These are phyloP conservation scores for Eumeta japonica DNA, from an alignment of 1,140 invertebrate species.

Conservation along the genomic window DNA sequence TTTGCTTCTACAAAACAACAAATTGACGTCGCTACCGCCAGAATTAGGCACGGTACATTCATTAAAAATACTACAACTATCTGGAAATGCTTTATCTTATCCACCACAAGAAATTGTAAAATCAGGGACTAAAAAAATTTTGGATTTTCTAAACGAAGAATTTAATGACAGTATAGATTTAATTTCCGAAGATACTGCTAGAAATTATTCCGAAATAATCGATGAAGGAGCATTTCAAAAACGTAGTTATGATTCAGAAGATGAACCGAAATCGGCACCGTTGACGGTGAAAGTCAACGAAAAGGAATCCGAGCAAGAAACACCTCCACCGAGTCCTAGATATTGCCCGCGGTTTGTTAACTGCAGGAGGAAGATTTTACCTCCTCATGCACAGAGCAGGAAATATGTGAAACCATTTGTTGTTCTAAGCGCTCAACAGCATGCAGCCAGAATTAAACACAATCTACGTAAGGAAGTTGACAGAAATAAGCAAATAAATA, in stretches of 20 bases:
- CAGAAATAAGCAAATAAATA: constrained; percentile 40
- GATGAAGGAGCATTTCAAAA: too few relatives aligned
- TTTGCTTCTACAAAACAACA: constrained; percentile 60
- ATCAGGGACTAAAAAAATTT: constrained; percentile 39
- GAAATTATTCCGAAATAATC: constrained; percentile 6
- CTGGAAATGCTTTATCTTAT: constrained; percentile 54
- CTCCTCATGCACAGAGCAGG: constrained; percentile 31
- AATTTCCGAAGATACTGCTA: constrained; percentile 20
- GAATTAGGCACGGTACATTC: constrained; percentile 55
- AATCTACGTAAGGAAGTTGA: constrained; percentile 33
- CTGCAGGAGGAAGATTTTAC: constrained; percentile 26
- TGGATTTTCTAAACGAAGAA: constrained; percentile 51
- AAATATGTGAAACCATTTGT: constrained; percentile 34
- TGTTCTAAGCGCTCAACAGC: constrained; percentile 17
- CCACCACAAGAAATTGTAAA: constrained; percentile 51
- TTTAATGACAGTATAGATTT: constrained; percentile 26
- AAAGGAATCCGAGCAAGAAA: constrained; percentile 26
- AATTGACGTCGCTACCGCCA: constrained; percentile 53
- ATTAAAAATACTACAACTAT: constrained; percentile 56
- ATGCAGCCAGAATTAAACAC: constrained; percentile 32
- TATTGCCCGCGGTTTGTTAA: constrained; percentile 39
- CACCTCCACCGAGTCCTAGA: too few relatives aligned
- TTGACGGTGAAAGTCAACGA: constrained; percentile 33
- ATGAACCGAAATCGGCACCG: too few relatives aligned
- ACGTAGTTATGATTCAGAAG: too few relatives aligned